Percentiles rank a stretch among this genome's conserved stretches.
Evolutionary conservation across 2,797 vertebrate genomes (phyloP).

Genomic region (Rhynchonycteris naso): DNA sequence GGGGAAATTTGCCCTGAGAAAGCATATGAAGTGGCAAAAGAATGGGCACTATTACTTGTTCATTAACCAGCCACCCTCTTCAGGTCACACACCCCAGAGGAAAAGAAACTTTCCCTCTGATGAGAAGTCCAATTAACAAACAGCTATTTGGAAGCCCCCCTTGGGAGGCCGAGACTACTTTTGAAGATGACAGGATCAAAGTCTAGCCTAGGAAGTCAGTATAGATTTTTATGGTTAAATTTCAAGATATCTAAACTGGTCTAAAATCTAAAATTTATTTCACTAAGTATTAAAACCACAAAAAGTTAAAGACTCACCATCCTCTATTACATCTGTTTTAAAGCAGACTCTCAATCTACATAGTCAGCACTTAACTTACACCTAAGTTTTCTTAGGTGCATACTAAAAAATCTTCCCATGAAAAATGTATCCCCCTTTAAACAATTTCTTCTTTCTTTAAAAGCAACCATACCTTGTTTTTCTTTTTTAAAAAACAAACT

Average conservation of each 20-base stretch:
- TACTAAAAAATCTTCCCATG: constrained; percentile 44
- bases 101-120: background rate
- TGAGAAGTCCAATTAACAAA: constrained; percentile 38
- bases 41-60: background rate
- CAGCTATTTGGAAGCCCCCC: background rate
- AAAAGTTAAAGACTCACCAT: constrained; percentile 11
- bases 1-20: background rate
- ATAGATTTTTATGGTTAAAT: background rate
- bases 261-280: constrained; percentile 37
- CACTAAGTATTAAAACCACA: constrained; percentile 46
- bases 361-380: background rate
- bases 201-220: background rate
- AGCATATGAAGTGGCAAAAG: background rate
- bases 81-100: background rate
- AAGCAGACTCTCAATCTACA: constrained; percentile 44
- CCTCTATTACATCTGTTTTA: background rate
- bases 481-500: background rate
- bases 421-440: constrained; percentile 49
- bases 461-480: constrained; percentile 26
- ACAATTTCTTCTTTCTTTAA: constrained; percentile 53
- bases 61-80: constrained; percentile 32
- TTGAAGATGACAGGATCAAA: background rate
- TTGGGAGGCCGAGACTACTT: background rate
- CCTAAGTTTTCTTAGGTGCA: background rate
- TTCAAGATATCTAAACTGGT: background rate